These are phyloP conservation scores for Orthosia cruda DNA, from an alignment of 2,888 invertebrate genomes.

Conservation along the genomic window DNA sequence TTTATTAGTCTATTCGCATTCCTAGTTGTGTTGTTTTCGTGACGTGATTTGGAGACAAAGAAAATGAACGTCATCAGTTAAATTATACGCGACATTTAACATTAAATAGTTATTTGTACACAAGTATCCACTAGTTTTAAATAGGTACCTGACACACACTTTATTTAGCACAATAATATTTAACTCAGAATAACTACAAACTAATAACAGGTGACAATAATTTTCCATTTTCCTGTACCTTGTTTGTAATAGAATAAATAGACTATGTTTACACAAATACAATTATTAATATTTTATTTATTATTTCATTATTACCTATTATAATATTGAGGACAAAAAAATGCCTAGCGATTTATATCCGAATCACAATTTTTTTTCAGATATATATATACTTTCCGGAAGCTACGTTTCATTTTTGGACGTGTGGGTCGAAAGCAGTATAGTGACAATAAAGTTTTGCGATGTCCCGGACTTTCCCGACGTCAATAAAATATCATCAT, in stretches of 20 bases:
- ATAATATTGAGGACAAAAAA: not conserved
- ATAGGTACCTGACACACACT: not conserved
- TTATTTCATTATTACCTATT: not conserved
- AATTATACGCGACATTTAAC: not conserved
- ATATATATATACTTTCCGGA: slow-evolving; percentile 32
- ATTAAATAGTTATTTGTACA: not conserved
- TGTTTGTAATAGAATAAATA: not conserved
- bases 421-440: not conserved
- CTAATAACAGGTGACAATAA: not conserved
- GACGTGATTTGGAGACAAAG: slow-evolving; percentile 13
- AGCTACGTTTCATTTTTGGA: not conserved
- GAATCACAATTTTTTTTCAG: not conserved
- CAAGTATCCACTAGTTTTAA: not conserved
- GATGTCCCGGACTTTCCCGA: slow-evolving; percentile 4
- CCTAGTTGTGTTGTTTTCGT: not conserved
- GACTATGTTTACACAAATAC: not conserved
- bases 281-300: not conserved
- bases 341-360: not conserved
- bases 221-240: not conserved
- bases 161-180: not conserved
- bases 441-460: not conserved
- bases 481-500: not conserved
- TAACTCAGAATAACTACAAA: not conserved
- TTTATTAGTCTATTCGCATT: slow-evolving; percentile 36
- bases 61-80: not conserved